Conservation (phyloP, 2,113 vertebrate species). For the Coracopsis vasa region DNA sequence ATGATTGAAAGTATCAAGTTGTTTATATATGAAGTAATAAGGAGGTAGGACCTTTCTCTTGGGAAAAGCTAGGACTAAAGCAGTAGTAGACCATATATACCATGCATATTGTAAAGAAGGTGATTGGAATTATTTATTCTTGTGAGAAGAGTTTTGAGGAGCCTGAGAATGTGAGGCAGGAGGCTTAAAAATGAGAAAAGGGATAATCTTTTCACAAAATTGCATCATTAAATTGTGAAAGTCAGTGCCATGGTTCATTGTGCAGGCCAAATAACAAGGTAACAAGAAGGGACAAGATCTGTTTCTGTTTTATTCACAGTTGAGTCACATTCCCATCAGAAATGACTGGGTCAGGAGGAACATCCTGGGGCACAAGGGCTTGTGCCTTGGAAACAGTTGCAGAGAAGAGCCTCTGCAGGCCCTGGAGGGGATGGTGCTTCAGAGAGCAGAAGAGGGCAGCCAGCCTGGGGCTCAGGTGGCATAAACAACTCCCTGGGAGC, state of each 20-base stretch:
- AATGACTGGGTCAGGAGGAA: neutral
- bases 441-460: neutral
- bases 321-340: neutral
- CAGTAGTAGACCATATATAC: neutral
- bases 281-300: neutral
- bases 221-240: neutral
- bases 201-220: neutral
- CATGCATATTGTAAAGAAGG: neutral
- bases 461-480: neutral
- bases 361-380: neutral
- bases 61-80: neutral
- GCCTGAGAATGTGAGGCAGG: neutral
- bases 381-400: neutral
- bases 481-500: neutral
- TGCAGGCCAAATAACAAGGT: neutral
- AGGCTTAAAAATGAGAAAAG: neutral
- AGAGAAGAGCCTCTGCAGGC: neutral
- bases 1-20: neutral
- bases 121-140: neutral
- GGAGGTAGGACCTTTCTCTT: neutral
- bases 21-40: neutral
- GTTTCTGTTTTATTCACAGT: neutral
- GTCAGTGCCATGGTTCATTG: neutral
- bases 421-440: neutral
- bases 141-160: neutral